Conservation (phyloP, 2,797 vertebrate genomes). For the Lacerta agilis region DNA sequence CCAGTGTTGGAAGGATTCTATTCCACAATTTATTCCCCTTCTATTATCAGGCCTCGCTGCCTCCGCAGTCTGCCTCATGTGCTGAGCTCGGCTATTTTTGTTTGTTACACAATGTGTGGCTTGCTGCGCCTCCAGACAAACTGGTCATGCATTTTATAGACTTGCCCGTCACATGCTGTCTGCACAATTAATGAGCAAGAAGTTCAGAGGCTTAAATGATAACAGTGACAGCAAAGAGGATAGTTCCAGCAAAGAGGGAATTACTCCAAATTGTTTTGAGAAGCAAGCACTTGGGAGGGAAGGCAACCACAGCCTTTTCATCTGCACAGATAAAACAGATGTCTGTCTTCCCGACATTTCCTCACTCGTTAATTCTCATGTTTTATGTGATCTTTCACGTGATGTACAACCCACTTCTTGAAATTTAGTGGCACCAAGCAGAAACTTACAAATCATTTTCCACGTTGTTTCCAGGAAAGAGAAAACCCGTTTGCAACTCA, state of each 20-base stretch:
- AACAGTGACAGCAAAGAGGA: background rate
- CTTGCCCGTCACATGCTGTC: constrained; percentile 11
- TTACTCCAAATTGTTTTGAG: background rate
- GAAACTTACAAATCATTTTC: no score
- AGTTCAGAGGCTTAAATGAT: background rate
- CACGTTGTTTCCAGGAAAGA: no score
- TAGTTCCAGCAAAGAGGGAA: background rate
- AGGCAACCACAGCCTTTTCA: background rate
- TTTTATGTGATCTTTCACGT: no score
- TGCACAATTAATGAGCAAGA: constrained; percentile 4
- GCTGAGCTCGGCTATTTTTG: constrained; percentile 5
- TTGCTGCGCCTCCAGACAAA: constrained; percentile 23
- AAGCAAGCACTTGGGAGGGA: background rate
- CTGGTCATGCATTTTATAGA: constrained; percentile 22
- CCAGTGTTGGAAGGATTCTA: background rate
- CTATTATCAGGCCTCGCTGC: background rate
- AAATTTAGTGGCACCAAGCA: no score
- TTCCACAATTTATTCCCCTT: background rate
- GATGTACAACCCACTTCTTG: no score
- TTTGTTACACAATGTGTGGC: constrained; percentile 4
- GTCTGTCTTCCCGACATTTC: no score
- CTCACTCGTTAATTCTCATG: no score
- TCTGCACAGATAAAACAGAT: background rate
- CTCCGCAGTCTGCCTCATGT: background rate
- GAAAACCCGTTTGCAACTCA: no score